Evolutionary conservation across 2,113 vertebrate species (phyloP), one percentile per base, ranked within the genome.

Genomic region (Ptyas mucosa): DNA sequence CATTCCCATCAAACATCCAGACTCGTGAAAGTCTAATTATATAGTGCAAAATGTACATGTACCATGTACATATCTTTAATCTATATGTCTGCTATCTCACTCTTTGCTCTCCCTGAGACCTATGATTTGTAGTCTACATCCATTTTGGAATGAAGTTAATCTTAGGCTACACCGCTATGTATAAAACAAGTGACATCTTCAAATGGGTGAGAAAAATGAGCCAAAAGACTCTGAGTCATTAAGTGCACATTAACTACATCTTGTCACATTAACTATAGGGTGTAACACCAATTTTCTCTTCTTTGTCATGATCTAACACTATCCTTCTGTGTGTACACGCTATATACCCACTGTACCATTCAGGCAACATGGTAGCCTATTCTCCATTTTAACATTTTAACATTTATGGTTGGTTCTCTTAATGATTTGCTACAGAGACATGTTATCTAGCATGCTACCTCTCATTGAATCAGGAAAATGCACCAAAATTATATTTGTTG

Each of bases 151-250:
- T 2, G 43, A 93, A 89, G 88, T 91, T 95, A 88, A 92, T 93
- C 94, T 92, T 58, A 92, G 39, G 23, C 85, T 86, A 24, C 8
- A 92, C 87, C 90, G 46, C 87, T 94, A 75, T 89, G 29, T 92
- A 90, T 92, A 89, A 96, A 95, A 94, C 14, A 94, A 95, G 88
- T 61, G 89, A 91, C 92, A 88, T 69, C 91, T 95, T 95, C 89
- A 94, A 94, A 93, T 2, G 51, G 43, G 61, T 93, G 90, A 95
- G 92, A 95, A 91, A 95, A 94, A 34, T 26, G 57, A 96, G 61
- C 54, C 89, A 93, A 90, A 91, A n/a, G 92, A 85, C 85, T 24
- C 8, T 58, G 61, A 93, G 51, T 93, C 90, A 86, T 93, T 93
- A 95, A 95, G 92, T 94, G 90, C 69, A 96, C 93, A n/a, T 93